Evolutionary conservation across 2,113 vertebrate genomes (phyloP).

Genomic region (Istiophorus platypterus): DNA sequence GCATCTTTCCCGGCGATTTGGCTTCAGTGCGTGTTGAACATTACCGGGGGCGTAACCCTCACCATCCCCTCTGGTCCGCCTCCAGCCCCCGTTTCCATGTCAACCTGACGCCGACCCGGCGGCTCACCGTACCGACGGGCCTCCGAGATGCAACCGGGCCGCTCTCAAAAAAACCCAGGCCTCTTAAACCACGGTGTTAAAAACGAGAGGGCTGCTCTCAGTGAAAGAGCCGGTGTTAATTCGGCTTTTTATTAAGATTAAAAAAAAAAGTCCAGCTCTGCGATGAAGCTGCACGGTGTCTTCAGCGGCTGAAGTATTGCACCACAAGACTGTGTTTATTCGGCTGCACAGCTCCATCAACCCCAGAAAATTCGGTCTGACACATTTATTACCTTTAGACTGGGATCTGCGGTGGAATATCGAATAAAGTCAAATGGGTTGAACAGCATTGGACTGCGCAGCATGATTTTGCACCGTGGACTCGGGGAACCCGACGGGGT

Average conservation of each 20-base stretch:
- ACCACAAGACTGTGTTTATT: too few relatives aligned
- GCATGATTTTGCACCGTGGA: too few relatives aligned
- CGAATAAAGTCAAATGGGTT: too few relatives aligned
- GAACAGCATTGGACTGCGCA: too few relatives aligned
- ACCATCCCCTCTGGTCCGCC: not conserved
- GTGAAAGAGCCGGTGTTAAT: not conserved
- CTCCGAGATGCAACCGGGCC: not conserved
- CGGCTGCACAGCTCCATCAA: too few relatives aligned
- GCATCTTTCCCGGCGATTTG: slow-evolving; percentile 34
- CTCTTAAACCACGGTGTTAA: not conserved
- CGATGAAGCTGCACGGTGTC: too few relatives aligned
- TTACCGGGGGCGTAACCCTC: not conserved
- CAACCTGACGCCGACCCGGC: not conserved
- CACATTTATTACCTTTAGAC: too few relatives aligned
- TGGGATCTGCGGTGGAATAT: too few relatives aligned
- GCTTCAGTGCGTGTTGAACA: slow-evolving; percentile 38
- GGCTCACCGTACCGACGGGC: not conserved
- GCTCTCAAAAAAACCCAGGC: not conserved
- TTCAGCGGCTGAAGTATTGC: too few relatives aligned
- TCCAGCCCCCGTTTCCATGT: not conserved
- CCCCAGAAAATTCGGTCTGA: too few relatives aligned
- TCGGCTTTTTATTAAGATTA: not conserved
- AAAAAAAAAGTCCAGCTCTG: too few relatives aligned
- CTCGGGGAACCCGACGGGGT: too few relatives aligned
- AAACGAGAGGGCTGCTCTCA: not conserved